Base-by-base conservation (phyloP, 2,797 vertebrate species). In the Coccyzus lansbergi region DNA sequence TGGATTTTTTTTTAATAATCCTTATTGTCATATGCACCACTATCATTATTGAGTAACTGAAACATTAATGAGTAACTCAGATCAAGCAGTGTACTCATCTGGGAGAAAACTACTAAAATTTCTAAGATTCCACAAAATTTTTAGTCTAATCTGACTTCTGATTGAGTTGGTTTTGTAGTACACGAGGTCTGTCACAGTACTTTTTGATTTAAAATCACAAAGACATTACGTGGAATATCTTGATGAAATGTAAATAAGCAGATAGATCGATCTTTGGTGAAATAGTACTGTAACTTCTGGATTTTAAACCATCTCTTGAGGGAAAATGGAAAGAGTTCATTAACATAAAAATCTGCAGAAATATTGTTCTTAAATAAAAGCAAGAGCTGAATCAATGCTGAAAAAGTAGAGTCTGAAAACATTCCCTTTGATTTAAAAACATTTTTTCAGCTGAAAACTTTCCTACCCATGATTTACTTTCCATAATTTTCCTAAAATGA, bases 1-100 rank as follows among this genome's bases (percentile, higher is more conserved):
- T 25, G 9, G 6, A n/a, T 40, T 63, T 46, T 33, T 22, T 0
- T 19, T 11, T 24, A 24, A 12, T 7, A 0, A 6, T 78, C 15
- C 13, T 49, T 79, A 25, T 55, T 87, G n/a, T 3, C 25, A 2
- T 7, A 22, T 34, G 40, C 89, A 15, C 21, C 9, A 80, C 21
- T 65, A 56, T 80, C 40, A 18, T 40, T 52, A 70, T 33, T 46
- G 36, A 72, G 15, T 74, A 83, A 79, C 2, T 34, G n/a, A 89
- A 77, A n/a, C n/a, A n/a, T n/a, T n/a, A n/a, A n/a, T n/a, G n/a
- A n/a, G n/a, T n/a, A n/a, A n/a, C 5, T 18, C 86, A 10, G 3
- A 58, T 60, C 25, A 58, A 59, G 6, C 17, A 63, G 22, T 12
- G 4, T 42, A 53, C 8, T 36, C 2, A 48, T 29, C 18, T 29